Evolutionary conservation across 2,888 invertebrate genomes (phyloP).

Genomic region (Hypercompe scribonia): DNA sequence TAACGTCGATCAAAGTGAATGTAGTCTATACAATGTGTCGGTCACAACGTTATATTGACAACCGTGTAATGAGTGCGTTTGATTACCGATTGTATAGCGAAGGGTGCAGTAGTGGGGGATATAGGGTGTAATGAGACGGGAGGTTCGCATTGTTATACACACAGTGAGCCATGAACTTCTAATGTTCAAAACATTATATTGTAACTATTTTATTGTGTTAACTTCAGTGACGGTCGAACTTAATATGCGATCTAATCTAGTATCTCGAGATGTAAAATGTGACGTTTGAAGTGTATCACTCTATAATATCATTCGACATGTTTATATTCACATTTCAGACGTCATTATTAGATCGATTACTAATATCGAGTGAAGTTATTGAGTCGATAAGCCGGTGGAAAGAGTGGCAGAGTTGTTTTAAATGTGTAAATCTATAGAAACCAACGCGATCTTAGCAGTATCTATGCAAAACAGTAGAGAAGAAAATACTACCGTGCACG

Average conservation of each 20-base stretch:
- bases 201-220: not conserved
- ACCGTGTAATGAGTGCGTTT: slow-evolving; percentile 31
- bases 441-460: slow-evolving; percentile 25
- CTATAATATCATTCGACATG: not conserved
- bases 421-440: not conserved
- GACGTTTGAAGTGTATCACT: not conserved
- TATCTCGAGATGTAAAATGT: not conserved
- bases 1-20: not conserved
- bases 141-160: slow-evolving; percentile 25
- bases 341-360: not conserved
- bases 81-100: slow-evolving; percentile 18
- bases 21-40: slow-evolving; percentile 5
- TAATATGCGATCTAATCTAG: not conserved
- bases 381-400: not conserved
- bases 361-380: not conserved
- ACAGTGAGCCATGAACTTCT: not conserved
- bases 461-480: not conserved
- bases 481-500: not conserved
- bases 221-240: not conserved
- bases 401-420: not conserved
- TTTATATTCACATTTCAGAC: not conserved
- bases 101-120: not conserved
- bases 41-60: slow-evolving; percentile 28
- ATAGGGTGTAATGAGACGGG: not conserved
- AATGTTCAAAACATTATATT: not conserved